Base-by-base conservation (phyloP, 2,797 vertebrate species). In the Lacerta bilineata region DNA sequence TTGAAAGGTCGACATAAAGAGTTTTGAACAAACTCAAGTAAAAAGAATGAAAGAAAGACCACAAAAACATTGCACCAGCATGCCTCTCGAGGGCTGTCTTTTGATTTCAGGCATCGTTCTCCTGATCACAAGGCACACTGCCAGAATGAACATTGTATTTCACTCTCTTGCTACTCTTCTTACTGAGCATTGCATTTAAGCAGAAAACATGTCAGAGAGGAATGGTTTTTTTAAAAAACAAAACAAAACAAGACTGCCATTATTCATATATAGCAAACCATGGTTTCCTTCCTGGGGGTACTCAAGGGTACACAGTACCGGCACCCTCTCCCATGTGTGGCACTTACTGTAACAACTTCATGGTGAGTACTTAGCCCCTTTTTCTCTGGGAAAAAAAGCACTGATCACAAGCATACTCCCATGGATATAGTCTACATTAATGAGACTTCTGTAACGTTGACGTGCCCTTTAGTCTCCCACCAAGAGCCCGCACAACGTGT, bases 51-150 rank as follows among this genome's bases (percentile, higher is more conserved):
- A 59, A 9, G n/a, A 80, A 66, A 27, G 20, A 64, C 25, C 64
- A 4, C n/a, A 23, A 13, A n/a, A 36, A 23, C 43, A n/a, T 1
- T 3, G 3, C 9, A 33, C 29, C 29, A 18, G 36, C 84, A 87
- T 43, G 80, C 89, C 91, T 93, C 93, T 90, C n/a, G 23, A 87
- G 92, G 94, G 92, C 89, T 76, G 85, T 93, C 91, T 95, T 89
- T 93, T 95, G 92, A 95, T 95, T 95, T 94, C 91, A 87, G 50
- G 59, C 88, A 88, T 93, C 93, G 93, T 92, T 95, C 89, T 94
- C 83, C 89, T 93, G 88, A 95, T 95, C 93, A 91, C 91, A 90
- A 89, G 91, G 84, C 82, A 72, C 90, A 89, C 86, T 95, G 83
- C 88, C 77, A 80, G 89, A 94, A 94, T 74, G 68, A 91, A 90